A percentile compares a stretch with the other conserved stretches of the same genome.
phyloP scores from a whole-genome alignment of 1,140 invertebrate genomes.

The Pogonomyrmex californicus region DNA sequence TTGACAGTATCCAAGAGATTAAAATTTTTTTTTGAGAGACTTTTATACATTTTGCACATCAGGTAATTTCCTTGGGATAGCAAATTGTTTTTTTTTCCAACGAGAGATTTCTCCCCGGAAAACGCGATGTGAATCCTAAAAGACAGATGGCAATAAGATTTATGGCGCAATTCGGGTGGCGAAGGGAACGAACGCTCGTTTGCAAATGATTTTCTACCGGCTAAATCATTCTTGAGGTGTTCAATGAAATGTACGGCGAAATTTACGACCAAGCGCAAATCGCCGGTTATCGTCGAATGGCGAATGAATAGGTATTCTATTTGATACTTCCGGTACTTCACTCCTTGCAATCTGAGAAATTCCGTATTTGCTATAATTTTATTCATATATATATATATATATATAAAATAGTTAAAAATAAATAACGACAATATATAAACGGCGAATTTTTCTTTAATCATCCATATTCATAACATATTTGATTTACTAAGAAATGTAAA shows the following conservation, averaged over 20 bases:
- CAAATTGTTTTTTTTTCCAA: background rate
- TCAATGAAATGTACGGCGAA: constrained; percentile 40
- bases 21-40: background rate
- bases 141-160: constrained; percentile 35
- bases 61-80: background rate
- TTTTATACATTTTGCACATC: background rate
- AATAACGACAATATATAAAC: background rate
- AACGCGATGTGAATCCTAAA: background rate
- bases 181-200: constrained; percentile 35
- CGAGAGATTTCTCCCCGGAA: constrained; percentile 9
- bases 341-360: constrained; percentile 1
- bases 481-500: constrained; percentile 16
- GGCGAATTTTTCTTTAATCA: background rate
- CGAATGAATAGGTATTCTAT: constrained; percentile 31
- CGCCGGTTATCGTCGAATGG: background rate
- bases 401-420: constrained; percentile 24
- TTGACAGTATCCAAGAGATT: constrained; percentile 14
- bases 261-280: constrained; percentile 50
- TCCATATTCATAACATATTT: background rate
- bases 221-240: constrained; percentile 25
- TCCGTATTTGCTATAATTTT: background rate
- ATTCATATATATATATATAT: constrained; percentile 1
- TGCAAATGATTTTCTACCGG: constrained; percentile 38
- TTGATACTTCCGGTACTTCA: constrained; percentile 10
- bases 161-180: constrained; percentile 24